Evolutionary conservation across 1,140 invertebrate genomes (phyloP), one percentile per base, ranked within the genome.

Genomic region (Copidosoma floridanum): DNA sequence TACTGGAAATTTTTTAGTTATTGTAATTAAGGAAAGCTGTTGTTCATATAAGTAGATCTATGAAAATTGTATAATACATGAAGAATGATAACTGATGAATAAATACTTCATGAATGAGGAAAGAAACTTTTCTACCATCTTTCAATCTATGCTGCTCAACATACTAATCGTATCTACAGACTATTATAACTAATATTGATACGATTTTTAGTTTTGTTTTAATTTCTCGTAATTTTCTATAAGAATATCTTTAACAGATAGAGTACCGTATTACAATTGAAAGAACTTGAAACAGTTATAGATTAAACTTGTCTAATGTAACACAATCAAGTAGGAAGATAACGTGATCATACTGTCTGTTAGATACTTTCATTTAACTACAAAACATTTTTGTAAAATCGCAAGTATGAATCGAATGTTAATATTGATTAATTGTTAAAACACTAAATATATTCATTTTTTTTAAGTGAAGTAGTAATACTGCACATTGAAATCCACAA

Each of bases 351-450:
- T n/a, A n/a, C n/a, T n/a, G n/a, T n/a, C n/a, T 20, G 48, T 35
- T 20, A 51, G 38, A 38, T n/a, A 18, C 35, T 51, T 51, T 8
- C 11, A 51, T 51, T 2, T 23, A 51, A 51, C 27, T 23, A 16
- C 2, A 51, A 51, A 37, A 14, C 24, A 38, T 51, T 20, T 3
- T 12, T 18, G 11, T n/a, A n/a, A 32, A 51, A 21, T 37, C 18
- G 16, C 20, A 2, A 24, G 24, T 16, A 37, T n/a, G 12, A 51
- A 35, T 51, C 21, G 29, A 51, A 51, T 32, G 29, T 8, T 47
- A 47, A 60, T 35, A 60, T 40, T 48, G 32, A 54, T 40, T n/a
- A 1, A 40, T 60, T 47, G 58, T 54, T 41, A 60, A 48, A 40
- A 54, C 18, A 32, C 12, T 32, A 32, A 8, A 32, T 12, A 32